Base-by-base conservation (phyloP, 1,140 invertebrate genomes). In the Pteromalus puparum region DNA sequence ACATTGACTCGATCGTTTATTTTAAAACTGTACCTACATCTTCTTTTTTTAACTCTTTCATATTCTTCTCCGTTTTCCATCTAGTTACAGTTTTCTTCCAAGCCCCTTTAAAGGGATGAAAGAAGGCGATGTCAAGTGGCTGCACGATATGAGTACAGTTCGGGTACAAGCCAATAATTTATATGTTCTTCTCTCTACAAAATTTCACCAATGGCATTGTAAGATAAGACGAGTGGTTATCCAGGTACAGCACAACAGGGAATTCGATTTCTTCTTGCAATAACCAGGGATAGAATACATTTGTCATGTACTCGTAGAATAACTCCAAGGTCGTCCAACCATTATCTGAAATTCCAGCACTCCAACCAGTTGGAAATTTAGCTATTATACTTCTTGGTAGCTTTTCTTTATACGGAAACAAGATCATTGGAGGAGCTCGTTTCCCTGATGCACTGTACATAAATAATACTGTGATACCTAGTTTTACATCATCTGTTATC, bases 291-390 rank as follows among this genome's bases (percentile, higher is more conserved):
- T 89, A 80, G 70, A 90, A 90, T 26, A 87, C 83, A 82, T 89
- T 87, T 7, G 85, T 81, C 15, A 90, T 79, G 86, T 90, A 93
- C 84, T 93, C 90, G 87, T 87, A 92, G 86, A 93, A 93, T n/a
- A 86, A 88, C 85, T 89, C 88, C 24, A 84, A 85, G 73, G 88
- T 93, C 92, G 92, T 93, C 92, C 93, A 93, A 0, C 92, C 90
- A 84, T 73, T 89, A 28, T 92, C 89, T 24, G 90, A 90, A 77
- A 85, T 84, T 10, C 92, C 92, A 42, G 90, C 87, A 2, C 85
- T 87, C 90, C 90, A 91, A 12, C 85, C 84, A 68, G 87, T 81
- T 5, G 88, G 89, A 34, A 89, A 73, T 38, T 26, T 84, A 15
- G 21, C 13, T 10, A 86, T 73, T 53, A 91, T 87, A 24, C 83